These are phyloP conservation scores for Sylvicola cinctus DNA, from an alignment of 2,888 invertebrate species.

Conservation along the genomic window DNA sequence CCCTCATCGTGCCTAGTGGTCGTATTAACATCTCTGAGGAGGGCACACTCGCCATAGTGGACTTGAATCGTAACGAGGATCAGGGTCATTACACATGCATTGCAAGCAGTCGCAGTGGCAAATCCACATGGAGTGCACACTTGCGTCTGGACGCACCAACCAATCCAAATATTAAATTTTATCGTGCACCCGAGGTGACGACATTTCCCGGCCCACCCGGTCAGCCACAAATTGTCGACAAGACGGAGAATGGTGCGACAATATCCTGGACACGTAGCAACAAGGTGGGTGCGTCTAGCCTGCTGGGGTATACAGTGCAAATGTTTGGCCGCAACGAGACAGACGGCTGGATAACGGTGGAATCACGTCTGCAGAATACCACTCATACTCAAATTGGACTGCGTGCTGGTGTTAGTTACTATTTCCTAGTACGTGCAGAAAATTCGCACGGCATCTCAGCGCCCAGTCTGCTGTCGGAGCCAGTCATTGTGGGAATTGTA, in stretches of 20 bases:
- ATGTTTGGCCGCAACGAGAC: conserved; percentile 48
- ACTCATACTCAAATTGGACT: conserved; percentile 52
- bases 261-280: conserved; percentile 68
- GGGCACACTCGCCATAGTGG: conserved; percentile 49
- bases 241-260: conserved; percentile 55
- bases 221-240: conserved; percentile 42
- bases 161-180: conserved; percentile 63
- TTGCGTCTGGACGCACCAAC: conserved; percentile 55
- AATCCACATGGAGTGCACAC: conserved; percentile 72
- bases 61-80: conserved; percentile 46
- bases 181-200: conserved; percentile 56
- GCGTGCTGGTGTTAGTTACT: conserved; percentile 58
- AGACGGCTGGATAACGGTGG: conserved; percentile 42
- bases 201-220: conserved; percentile 72
- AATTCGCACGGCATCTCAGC: conserved; percentile 70
- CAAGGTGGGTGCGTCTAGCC: conserved; percentile 65
- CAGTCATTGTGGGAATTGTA: conserved; percentile 36
- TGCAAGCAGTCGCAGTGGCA: conserved; percentile 67
- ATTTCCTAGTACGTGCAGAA: conserved; percentile 75
- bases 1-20: conserved; percentile 42
- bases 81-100: conserved; percentile 64
- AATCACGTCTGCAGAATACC: conserved; percentile 43
- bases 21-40: conserved; percentile 48
- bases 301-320: conserved; percentile 65
- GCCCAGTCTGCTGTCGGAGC: conserved; percentile 60